Evolutionary conservation across 2,113 vertebrate genomes (phyloP), one percentile per base, ranked within the genome.

Genomic region (Pedetes capensis): DNA sequence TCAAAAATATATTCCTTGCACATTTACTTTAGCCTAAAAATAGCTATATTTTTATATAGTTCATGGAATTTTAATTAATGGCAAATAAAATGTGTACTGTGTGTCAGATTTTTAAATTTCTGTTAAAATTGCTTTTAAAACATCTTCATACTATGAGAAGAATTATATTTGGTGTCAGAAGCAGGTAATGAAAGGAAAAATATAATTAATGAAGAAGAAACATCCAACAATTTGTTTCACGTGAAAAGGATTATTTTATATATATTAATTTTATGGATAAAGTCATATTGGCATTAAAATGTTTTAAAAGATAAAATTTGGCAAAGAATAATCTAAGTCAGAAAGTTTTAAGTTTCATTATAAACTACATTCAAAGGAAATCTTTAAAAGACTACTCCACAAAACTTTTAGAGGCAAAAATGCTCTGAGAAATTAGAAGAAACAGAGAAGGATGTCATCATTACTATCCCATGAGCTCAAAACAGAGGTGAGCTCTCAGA

Each of bases 271-370:
- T 88, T 76, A 55, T 18, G 2, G 88, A 95, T 82, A 82, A 90
- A 82, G 59, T 83, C 29, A 84, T 37, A 76, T 85, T 42, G 59
- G 32, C 14, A 89, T 44, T 55, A 93, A 93, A 74, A 79, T 63
- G 59, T 86, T 88, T 90, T 83, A 71, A 94, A 94, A 13, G 29
- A 92, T 86, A 91, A 94, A 83, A 90, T 89, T 10, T 83, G 16
- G 10, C 59, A 93, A 8, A 92, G 29, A 83, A 87, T 42, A 82
- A 59, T 74, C 55, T 47, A 87, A 16, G n/a, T 68, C 57, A 72
- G 29, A 78, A 79, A 51, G 29, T 71, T 74, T 81, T 53, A 66
- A 47, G 69, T 61, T 63, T 29, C 92, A 4, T 74, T 80, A 25
- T 81, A 69, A 93, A 55, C 27, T 76, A 44, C 34, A 39, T 78